These are phyloP conservation scores for Centruroides vittatus DNA, from an alignment of 1,140 invertebrate species.

Conservation along the genomic window DNA sequence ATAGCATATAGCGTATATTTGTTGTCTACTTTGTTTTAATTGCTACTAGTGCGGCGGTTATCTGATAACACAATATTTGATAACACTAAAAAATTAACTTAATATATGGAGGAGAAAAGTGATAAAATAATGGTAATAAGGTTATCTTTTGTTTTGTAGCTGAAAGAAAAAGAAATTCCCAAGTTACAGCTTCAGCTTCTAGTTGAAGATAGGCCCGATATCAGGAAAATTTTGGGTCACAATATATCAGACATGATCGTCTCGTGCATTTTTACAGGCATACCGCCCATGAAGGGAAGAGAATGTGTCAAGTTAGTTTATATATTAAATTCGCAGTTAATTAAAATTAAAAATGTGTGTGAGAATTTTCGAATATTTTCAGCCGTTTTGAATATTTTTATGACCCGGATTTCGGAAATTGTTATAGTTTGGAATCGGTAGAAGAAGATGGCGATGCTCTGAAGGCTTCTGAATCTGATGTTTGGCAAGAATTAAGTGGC, in stretches of 20 bases:
- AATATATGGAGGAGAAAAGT: too few species aligned
- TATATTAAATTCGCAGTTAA: background rate
- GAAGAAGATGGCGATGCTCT: background rate
- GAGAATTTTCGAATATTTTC: background rate
- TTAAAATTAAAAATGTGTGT: background rate
- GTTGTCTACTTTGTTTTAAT: too few species aligned
- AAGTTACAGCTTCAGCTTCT: background rate
- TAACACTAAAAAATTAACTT: too few species aligned
- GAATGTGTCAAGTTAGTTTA: constrained; percentile 5
- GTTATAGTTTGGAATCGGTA: constrained; percentile 1
- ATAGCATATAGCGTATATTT: too few species aligned
- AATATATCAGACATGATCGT: background rate
- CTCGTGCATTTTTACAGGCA: constrained; percentile 4
- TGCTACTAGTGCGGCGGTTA: too few species aligned
- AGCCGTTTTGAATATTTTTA: constrained; percentile 5
- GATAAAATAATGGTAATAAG: too few species aligned
- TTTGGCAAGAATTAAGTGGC: constrained; percentile 12
- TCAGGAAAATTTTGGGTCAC: background rate
- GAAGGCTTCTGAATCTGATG: constrained; percentile 11
- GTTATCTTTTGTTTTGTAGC: too few species aligned
- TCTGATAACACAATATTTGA: too few species aligned
- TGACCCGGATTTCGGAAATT: constrained; percentile 14
- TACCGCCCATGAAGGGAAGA: background rate
- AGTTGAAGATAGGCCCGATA: background rate
- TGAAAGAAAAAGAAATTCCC: constrained; percentile 1